Percentiles rank a stretch among this genome's conserved stretches.
These are phyloP conservation scores for Meteorus colon DNA, from an alignment of 2,888 invertebrate genomes.

Conservation along the genomic window DNA sequence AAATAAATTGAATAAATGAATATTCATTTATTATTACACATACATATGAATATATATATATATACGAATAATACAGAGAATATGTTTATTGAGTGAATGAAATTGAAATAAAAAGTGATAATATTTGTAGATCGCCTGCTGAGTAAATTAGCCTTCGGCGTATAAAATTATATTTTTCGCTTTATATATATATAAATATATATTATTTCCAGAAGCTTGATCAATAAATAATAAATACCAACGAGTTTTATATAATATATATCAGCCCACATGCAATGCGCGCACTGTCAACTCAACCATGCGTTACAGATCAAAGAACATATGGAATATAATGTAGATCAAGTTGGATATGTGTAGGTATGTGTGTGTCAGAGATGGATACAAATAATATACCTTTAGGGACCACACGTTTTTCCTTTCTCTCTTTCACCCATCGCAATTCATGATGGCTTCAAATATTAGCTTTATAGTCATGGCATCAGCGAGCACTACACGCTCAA, in stretches of 20 bases:
- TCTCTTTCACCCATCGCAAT: conserved; percentile 20
- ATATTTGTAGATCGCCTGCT: background rate
- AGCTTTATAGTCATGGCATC: background rate
- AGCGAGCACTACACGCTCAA: conserved; percentile 14
- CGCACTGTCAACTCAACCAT: conserved; percentile 34
- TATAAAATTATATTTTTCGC: background rate
- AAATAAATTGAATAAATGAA: conserved; percentile 6
- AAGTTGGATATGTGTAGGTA: background rate
- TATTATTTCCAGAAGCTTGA: conserved; percentile 29
- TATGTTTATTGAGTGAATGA: background rate
- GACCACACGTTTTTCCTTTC: conserved; percentile 14
- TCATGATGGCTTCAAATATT: background rate
- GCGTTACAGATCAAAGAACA: conserved; percentile 41
- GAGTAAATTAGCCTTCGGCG: background rate
- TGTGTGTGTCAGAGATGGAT: conserved; percentile 21
- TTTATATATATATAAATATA: background rate
- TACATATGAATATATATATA: background rate
- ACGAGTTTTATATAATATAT: conserved; percentile 37
- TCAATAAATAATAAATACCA: conserved; percentile 38
- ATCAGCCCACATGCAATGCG: conserved; percentile 15
- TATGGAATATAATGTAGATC: conserved; percentile 6
- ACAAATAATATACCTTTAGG: conserved; percentile 45
- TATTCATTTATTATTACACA: conserved; percentile 1
- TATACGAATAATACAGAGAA: background rate
- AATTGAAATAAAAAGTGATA: background rate